Percentiles rank a stretch among this genome's conserved stretches.
These are phyloP conservation scores for Acipenser transmontanus DNA, from an alignment of 2,797 vertebrate species.

Conservation along the genomic window DNA sequence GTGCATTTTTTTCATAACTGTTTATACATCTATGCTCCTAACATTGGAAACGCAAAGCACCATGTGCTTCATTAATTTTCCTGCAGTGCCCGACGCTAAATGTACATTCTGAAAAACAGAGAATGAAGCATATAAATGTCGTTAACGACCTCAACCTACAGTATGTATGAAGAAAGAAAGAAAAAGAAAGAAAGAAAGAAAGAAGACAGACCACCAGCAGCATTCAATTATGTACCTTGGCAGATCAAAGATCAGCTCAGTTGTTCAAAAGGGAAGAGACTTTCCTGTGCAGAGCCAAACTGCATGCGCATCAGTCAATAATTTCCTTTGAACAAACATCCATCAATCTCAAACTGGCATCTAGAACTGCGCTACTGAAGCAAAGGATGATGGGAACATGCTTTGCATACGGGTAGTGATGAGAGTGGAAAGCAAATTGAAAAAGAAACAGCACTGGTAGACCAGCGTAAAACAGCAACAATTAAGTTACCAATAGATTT, in stretches of 20 bases:
- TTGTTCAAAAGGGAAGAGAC: constrained; percentile 4
- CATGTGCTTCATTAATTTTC: not conserved
- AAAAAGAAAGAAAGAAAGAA: not conserved
- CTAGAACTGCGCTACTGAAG: not conserved
- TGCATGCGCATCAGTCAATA: constrained; percentile 12
- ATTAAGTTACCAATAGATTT: too few species aligned
- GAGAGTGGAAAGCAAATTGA: not conserved
- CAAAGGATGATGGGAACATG: not conserved
- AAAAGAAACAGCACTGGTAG: not conserved
- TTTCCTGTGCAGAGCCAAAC: not conserved
- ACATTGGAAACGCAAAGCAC: too few species aligned
- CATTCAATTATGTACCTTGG: constrained; percentile 13
- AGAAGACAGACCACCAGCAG: constrained; percentile 2
- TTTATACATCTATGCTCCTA: too few species aligned
- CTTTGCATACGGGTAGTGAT: not conserved
- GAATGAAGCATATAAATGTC: not conserved
- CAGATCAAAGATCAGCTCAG: constrained; percentile 14
- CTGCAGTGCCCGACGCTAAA: not conserved
- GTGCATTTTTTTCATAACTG: too few species aligned
- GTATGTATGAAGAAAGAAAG: not conserved
- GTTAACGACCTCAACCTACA: too few species aligned
- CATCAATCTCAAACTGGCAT: constrained; percentile 12
- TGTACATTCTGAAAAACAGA: not conserved
- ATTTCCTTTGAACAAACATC: constrained; percentile 5
- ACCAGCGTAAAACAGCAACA: too few species aligned